Base-by-base conservation (phyloP, 2,797 vertebrate species). In the Molossus alvarezi region DNA sequence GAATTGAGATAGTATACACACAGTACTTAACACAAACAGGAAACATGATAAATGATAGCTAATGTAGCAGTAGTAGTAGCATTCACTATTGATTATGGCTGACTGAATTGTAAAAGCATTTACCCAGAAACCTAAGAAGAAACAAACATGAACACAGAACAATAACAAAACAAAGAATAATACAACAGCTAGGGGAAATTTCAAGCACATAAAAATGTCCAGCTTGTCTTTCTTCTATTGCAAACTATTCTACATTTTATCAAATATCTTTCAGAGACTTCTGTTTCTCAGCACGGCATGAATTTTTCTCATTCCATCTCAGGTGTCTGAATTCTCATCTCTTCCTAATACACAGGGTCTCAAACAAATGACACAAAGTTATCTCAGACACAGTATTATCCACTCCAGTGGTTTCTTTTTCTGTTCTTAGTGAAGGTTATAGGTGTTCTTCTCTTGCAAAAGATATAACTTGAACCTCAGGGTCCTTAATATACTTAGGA, bases 221-320 rank as follows among this genome's bases (percentile, higher is more conserved):
- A 82, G 51, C 15, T 69, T 84, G 21, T 69, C 82, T 48, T 73
- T 72, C 71, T 83, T 83, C 57, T 51, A 13, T 9, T 41, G 6
- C 11, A 83, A 13, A 82, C 41, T 55, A 27, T 73, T 51, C 41
- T 53, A 11, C 37, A 48, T n/a, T 8, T 33, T 12, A 41, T 48
- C 55, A 51, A 69, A 87, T 3, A 60, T 53, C 64, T 73, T 82
- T 73, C 2, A 23, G 45, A 57, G 86, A 60, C 10, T 41, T 69
- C n/a, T 17, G 15, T 69, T 93, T 88, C n/a, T 79, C 85, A 71
- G 72, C 18, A 21, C 21, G 60, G 3, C 91, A 72, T 86, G 73
- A 62, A 62, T 33, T 87, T 91, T 89, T 83, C 88, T 95, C 83
- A 57, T 94, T 76, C 48, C 23, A 15, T 86, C 91, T 86, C 67